Conservation (phyloP, 1,140 invertebrate species). For the Pogonomyrmex californicus region DNA sequence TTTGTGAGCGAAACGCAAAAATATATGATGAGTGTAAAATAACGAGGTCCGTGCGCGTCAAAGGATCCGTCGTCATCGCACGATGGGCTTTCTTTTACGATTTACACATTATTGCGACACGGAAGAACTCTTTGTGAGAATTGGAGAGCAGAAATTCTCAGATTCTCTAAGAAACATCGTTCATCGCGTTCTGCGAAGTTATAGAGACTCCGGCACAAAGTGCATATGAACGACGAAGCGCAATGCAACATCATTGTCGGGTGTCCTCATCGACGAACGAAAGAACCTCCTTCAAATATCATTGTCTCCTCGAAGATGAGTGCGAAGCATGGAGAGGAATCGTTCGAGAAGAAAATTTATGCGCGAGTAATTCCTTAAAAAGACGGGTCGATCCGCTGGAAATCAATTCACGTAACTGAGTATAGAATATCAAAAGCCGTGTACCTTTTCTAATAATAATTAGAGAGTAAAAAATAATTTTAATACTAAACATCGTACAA, state of each 20-base stretch:
- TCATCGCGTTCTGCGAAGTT: constrained; percentile 19
- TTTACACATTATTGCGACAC: constrained; percentile 56
- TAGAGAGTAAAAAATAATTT: neutral
- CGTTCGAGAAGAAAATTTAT: constrained; percentile 26
- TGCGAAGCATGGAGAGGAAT: neutral
- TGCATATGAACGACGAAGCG: constrained; percentile 37
- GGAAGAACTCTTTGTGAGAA: constrained; percentile 14
- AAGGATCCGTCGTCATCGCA: constrained; percentile 27
- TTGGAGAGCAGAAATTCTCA: neutral
- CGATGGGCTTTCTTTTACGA: constrained; percentile 37
- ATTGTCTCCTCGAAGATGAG: neutral
- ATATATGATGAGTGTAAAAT: constrained; percentile 36
- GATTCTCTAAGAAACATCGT: constrained; percentile 33
- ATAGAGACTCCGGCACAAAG: constrained; percentile 11
- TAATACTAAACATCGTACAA: neutral
- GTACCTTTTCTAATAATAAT: neutral
- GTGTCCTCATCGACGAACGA: constrained; percentile 2
- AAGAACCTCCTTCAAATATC: constrained; percentile 38
- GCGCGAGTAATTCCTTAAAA: constrained; percentile 23
- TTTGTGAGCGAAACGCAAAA: constrained; percentile 29
- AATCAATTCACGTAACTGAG: constrained; percentile 12
- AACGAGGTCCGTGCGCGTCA: constrained; percentile 40
- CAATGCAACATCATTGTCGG: constrained; percentile 5
- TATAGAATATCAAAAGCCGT: neutral
- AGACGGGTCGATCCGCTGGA: neutral